Evolutionary conservation across 2,888 invertebrate genomes (phyloP).

Genomic region (Noctua pronuba): DNA sequence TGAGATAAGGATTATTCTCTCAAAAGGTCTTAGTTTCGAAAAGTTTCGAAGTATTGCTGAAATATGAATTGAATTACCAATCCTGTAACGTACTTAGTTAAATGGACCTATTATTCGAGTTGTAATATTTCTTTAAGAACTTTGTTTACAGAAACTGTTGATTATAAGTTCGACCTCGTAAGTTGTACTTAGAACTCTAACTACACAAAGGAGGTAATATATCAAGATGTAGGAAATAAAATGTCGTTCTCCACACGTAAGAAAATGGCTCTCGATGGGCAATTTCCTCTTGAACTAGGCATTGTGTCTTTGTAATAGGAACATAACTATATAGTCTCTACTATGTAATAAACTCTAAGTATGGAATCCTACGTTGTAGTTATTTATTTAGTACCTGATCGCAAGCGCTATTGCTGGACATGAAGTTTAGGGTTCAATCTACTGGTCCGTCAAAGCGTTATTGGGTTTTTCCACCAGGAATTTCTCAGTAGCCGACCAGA

Average conservation of each 20-base stretch:
- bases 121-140: neutral
- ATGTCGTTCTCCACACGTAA: conserved; percentile 19
- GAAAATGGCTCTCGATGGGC: conserved; percentile 33
- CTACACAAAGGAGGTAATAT: neutral
- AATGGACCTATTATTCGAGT: neutral
- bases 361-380: conserved; percentile 5
- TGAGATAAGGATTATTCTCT: neutral
- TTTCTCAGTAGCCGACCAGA: neutral
- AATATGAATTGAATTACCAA: neutral
- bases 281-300: conserved; percentile 42
- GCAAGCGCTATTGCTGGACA: neutral
- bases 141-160: neutral
- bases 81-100: neutral
- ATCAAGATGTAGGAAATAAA: conserved; percentile 33
- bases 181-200: neutral
- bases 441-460: neutral
- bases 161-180: neutral
- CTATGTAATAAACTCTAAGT: conserved; percentile 14
- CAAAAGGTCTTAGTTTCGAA: neutral
- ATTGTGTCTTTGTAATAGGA: conserved; percentile 28
- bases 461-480: neutral
- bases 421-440: neutral
- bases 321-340: conserved; percentile 30
- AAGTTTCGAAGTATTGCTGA: neutral
- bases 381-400: neutral